phyloP scores from a whole-genome alignment of 2,797 vertebrate species.

The Spinus pinus region DNA sequence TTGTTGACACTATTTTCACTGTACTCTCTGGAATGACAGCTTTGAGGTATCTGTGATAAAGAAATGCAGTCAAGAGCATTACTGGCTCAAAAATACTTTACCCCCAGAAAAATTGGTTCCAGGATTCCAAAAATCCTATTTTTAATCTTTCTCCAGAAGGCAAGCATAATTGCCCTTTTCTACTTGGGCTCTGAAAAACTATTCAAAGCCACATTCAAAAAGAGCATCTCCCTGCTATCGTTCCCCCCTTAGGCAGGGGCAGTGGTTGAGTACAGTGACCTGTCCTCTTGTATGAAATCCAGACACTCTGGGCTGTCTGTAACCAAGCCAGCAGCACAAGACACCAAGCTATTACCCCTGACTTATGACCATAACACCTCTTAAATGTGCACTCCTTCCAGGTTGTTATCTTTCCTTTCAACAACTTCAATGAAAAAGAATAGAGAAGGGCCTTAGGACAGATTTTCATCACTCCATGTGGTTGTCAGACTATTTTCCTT shows the following conservation, averaged over 20 bases:
- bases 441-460: background rate
- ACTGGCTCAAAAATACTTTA: background rate
- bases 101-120: background rate
- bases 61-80: constrained; percentile 1
- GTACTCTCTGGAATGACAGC: background rate
- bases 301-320: background rate
- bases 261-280: background rate
- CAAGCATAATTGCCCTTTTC: constrained; percentile 9
- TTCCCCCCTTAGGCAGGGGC: background rate
- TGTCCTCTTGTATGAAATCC: background rate
- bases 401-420: background rate
- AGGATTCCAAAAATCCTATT: background rate
- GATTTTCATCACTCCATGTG: constrained; percentile 27
- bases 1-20: constrained; percentile 33
- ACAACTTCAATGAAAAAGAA: constrained; percentile 14
- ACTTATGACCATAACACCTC: background rate
- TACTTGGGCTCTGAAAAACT: background rate
- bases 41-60: constrained; percentile 29
- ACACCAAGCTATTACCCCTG: constrained; percentile 9
- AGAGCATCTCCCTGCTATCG: background rate
- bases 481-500: constrained; percentile 40
- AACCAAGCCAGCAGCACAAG: background rate
- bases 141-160: constrained; percentile 1
- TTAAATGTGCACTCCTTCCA: background rate
- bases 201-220: background rate